Base-by-base conservation (phyloP, 92 coral and sea anemone genomes). In the Metridium senile region DNA sequence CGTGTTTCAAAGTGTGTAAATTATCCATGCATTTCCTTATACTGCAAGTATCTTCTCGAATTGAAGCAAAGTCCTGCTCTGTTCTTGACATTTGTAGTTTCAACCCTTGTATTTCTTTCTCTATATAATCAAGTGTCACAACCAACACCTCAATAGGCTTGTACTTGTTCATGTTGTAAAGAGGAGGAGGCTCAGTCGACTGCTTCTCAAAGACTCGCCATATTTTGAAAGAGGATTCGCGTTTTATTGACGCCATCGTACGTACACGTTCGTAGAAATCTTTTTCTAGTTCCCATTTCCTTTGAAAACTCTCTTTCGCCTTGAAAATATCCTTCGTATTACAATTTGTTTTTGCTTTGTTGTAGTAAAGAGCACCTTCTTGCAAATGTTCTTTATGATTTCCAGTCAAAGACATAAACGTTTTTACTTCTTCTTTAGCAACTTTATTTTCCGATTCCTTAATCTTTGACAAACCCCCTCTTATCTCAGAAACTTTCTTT, bases 121-220 rank as follows among this genome's bases (percentile, higher is more conserved):
- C 78, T 22, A 73, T 62, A 58, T 73, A 73, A 20, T 58, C 67
- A 10, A 73, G 78, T 1, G 78, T 73, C n/a, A 73, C 78, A 27
- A 32, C 78, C 52, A 73, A 26, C 30, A 73, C 78, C 23, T 73
- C 78, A 11, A n/a, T 23, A 9, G 78, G 78, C 30, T 73, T 67
- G 25, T 73, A 73, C 33, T 35, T 32, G 57, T 73, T 73, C 26
- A 31, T 22, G 1, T 53, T 1, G 33, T 73, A 73, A 73, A 73
- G 78, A 0, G 63, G 78, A 20, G 67, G 78, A n/a, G 57, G 17
- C 63, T 58, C n/a, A 9, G 31, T 8, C 8, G 59, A 47, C 9
- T 20, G 31, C 2, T 47, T 19, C 16, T 25, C 21, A 25, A 54
- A 2, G 4, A 20, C 20, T 28, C 43, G 26, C 27, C 31, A n/a